A percentile compares a stretch with the other conserved stretches of the same genome.
Evolutionary conservation across 2,113 vertebrate genomes (phyloP).

Genomic region (Dissostichus mawsoni): DNA sequence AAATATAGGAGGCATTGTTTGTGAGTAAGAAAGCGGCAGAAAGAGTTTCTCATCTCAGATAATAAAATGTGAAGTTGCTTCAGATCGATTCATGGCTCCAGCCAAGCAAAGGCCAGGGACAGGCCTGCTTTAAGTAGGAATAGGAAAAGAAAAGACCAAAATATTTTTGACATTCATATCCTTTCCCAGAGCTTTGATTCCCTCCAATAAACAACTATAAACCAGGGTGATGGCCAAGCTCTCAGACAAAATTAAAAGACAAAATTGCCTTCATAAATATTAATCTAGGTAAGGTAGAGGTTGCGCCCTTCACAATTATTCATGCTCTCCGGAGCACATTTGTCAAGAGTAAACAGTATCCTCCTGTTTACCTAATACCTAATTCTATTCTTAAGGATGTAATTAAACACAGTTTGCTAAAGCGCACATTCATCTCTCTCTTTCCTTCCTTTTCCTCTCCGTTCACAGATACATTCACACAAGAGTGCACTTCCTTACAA

Average conservation of each 20-base stretch:
- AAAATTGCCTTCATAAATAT: conserved; percentile 78
- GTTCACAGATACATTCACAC: not conserved
- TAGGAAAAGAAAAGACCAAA: conserved; percentile 33
- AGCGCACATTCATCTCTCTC: conserved; percentile 59
- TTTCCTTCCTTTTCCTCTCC: not conserved
- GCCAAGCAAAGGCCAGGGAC: conserved; percentile 31
- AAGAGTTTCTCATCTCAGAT: conserved; percentile 36
- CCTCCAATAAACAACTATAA: conserved; percentile 49
- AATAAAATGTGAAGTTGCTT: conserved; percentile 36
- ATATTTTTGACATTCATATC: conserved; percentile 24
- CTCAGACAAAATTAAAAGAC: conserved; percentile 65
- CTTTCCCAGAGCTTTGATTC: conserved; percentile 32
- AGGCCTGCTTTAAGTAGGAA: conserved; percentile 5
- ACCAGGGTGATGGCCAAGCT: conserved; percentile 22
- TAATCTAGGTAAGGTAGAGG: conserved; percentile 66
- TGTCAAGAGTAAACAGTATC: conserved; percentile 74
- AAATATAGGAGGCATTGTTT: conserved; percentile 1
- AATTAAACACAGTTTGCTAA: conserved; percentile 67
- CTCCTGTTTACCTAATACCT: conserved; percentile 72
- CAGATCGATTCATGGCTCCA: conserved; percentile 37
- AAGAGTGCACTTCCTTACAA: not conserved
- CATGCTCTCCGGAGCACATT: conserved; percentile 65
- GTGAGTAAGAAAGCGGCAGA: not conserved
- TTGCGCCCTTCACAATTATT: conserved; percentile 74
- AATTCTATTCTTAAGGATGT: conserved; percentile 65